Evolutionary conservation across 2,797 vertebrate species (phyloP), one percentile per base, ranked within the genome.

Genomic region (Nyctalus aviator): DNA sequence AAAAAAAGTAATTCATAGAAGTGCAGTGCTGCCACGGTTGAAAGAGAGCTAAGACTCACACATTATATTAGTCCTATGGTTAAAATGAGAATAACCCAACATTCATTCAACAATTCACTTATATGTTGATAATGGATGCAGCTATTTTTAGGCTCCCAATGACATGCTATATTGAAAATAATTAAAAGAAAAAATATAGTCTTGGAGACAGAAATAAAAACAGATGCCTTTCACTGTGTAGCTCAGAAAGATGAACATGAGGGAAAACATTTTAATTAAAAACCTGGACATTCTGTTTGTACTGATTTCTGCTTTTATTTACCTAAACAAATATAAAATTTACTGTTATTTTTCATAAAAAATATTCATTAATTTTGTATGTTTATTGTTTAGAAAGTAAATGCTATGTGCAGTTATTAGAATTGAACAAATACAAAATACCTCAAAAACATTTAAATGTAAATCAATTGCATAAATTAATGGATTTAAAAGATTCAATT

Each of bases 31-130:
- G 5, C 3, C 50, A 62, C 76, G 20, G 69, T 89, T 81, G 62
- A 76, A 75, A 62, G 41, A 9, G 11, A 91, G 23, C 10, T 44
- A n/a, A 73, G 37, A 48, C 21, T 84, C 37, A 21, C 27, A 13
- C 64, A 10, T n/a, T 62, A 53, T 44, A 17, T 81, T 46, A 62
- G 46, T 20, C 8, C 7, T 17, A n/a, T 91, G 27, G 27, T 59
- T 84, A 91, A 81, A 84, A 93, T 57, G 46, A 83, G 64, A 76
- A 35, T 41, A 77, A 83, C 37, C 55, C 87, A 81, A 46, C 25
- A 72, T 44, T 44, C 21, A 35, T 30, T 59, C 17, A 68, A 76
- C 15, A 59, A 37, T 75, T 8, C 14, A 59, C 66, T 84, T 78
- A 37, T 25, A 48, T 55, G 14, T 17, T 73, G 17, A 72, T 68